Evolutionary conservation across 2,888 invertebrate genomes (phyloP).

Genomic region (Lepidocyrtinus sp.): DNA sequence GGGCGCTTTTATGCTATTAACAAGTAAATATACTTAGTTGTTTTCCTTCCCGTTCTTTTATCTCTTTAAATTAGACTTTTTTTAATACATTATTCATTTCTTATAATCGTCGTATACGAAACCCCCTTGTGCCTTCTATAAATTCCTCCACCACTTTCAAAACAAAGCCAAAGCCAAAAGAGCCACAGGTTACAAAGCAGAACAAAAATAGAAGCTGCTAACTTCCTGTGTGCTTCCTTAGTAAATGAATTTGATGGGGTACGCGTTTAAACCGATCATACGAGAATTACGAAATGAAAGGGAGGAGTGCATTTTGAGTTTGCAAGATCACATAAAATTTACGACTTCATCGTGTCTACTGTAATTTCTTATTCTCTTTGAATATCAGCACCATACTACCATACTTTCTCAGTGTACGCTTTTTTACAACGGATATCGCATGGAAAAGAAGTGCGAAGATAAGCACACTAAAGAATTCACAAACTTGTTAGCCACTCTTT

Average conservation of each 20-base stretch:
- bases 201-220: conserved; percentile 1
- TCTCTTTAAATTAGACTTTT: conserved; percentile 6
- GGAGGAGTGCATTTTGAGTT: conserved; percentile 15
- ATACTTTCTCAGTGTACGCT: background rate
- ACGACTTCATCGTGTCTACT: conserved; percentile 44
- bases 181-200: conserved; percentile 52
- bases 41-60: background rate
- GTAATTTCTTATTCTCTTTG: conserved; percentile 55
- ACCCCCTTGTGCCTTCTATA: background rate
- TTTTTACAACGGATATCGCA: conserved; percentile 21
- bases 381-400: conserved; percentile 17
- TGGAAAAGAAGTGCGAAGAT: conserved; percentile 7
- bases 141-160: background rate
- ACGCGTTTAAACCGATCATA: background rate
- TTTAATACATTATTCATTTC: conserved; percentile 15
- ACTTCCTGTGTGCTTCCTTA: background rate
- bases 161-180: conserved; percentile 7
- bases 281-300: background rate
- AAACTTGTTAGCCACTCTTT: conserved; percentile 7
- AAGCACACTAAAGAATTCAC: background rate
- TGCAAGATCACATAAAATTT: conserved; percentile 49
- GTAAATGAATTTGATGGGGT: background rate
- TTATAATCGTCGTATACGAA: background rate
- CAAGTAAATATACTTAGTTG: conserved; percentile 19
- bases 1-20: conserved; percentile 33